phyloP scores from a whole-genome alignment of 2,888 invertebrate genomes.

The Ormyrus rosae region DNA sequence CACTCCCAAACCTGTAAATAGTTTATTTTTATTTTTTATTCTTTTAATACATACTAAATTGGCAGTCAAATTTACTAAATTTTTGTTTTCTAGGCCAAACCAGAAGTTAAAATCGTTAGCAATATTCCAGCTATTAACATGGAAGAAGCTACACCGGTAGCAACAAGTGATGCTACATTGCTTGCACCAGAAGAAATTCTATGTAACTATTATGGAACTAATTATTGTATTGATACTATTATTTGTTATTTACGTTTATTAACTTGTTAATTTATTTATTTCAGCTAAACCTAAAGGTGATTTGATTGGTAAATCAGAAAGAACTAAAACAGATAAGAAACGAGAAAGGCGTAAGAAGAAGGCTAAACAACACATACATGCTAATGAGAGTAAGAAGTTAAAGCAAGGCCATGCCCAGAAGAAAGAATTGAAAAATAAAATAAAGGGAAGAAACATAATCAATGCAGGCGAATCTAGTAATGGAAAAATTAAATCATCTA shows the following conservation, averaged over 20 bases:
- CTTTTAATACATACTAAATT: neutral
- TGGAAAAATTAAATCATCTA: constrained; percentile 83
- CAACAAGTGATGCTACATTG: constrained; percentile 88
- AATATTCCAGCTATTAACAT: constrained; percentile 93
- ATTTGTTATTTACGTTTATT: neutral
- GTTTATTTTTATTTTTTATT: neutral
- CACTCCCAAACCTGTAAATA: constrained; percentile 86
- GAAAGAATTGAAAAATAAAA: constrained; percentile 79
- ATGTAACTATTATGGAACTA: constrained; percentile 73
- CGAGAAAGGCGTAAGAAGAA: constrained; percentile 93
- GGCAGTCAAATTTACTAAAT: no score
- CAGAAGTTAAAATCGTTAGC: constrained; percentile 92
- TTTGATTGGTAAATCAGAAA: constrained; percentile 85
- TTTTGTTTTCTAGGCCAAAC: constrained; percentile 79
- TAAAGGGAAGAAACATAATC: constrained; percentile 82
- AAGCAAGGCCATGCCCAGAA: constrained; percentile 71
- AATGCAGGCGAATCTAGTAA: constrained; percentile 76
- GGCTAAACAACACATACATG: constrained; percentile 80
- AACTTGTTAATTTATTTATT: constrained; percentile 54
- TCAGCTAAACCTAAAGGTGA: constrained; percentile 77
- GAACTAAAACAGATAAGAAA: constrained; percentile 90
- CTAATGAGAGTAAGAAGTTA: constrained; percentile 76
- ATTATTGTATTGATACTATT: constrained; percentile 64
- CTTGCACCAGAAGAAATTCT: constrained; percentile 95
- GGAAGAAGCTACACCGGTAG: constrained; percentile 96